phyloP scores from a whole-genome alignment of 2,797 vertebrate genomes.

The Dermochelys coriacea region DNA sequence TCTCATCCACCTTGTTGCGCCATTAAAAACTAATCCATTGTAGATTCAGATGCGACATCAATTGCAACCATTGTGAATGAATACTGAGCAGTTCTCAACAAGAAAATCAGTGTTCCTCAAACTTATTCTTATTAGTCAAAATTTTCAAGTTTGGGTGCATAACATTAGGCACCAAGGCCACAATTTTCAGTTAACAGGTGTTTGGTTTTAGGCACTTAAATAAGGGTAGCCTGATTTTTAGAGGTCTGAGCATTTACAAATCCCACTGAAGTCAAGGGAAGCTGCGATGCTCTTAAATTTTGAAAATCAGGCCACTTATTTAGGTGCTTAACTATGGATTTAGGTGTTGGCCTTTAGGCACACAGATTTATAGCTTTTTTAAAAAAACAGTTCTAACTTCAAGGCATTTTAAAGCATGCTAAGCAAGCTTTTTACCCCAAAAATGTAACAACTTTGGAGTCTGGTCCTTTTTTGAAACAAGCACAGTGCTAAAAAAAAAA shows the following conservation, averaged over 20 bases:
- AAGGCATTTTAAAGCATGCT: not conserved
- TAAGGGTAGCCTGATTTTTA: not conserved
- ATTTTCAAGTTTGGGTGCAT: not conserved
- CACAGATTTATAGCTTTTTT: not conserved
- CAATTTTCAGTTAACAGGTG: not conserved
- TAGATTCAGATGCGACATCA: not conserved
- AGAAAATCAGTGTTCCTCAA: slow-evolving; percentile 28
- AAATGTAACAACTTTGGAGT: slow-evolving; percentile 22
- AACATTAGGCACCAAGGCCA: not conserved
- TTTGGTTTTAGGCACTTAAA: not conserved
- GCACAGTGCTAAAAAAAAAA: not conserved
- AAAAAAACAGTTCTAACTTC: not conserved
- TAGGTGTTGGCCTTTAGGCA: slow-evolving; percentile 13
- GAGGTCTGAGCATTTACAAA: not conserved
- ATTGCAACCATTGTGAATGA: not conserved
- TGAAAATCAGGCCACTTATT: not conserved
- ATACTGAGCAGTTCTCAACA: not conserved
- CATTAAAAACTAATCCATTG: not conserved
- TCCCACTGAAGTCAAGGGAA: not conserved
- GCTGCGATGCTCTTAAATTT: not conserved
- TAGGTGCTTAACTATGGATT: not conserved
- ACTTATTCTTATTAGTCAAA: not conserved
- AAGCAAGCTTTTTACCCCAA: not conserved
- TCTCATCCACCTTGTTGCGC: not conserved
- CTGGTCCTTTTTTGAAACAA: slow-evolving; percentile 14